Percentiles rank a stretch among this genome's conserved stretches.
phyloP scores from a whole-genome alignment of 2,113 vertebrate genomes.

The Polyodon spathula region DNA sequence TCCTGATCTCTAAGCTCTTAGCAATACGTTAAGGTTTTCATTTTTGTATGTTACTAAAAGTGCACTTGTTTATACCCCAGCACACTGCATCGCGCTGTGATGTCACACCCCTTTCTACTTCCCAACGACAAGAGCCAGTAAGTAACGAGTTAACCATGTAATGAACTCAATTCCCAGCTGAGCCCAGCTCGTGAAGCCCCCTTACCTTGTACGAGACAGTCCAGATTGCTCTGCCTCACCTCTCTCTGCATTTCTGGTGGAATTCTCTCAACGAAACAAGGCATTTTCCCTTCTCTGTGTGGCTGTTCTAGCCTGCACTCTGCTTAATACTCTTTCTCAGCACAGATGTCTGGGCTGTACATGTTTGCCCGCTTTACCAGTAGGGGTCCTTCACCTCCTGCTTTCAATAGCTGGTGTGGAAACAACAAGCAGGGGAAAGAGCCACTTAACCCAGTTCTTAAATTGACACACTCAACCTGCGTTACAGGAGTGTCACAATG shows the following conservation, averaged over 20 bases:
- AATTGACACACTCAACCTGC: conserved; percentile 23
- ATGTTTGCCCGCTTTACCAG: conserved; percentile 67
- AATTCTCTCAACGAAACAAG: conserved; percentile 69
- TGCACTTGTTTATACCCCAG: not conserved
- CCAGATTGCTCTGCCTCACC: conserved; percentile 58
- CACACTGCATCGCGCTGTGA: not conserved
- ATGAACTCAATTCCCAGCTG: not conserved
- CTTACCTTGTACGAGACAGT: conserved; percentile 64
- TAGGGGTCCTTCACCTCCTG: conserved; percentile 66
- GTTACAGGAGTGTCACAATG: conserved; percentile 42
- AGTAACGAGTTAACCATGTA: conserved; percentile 2
- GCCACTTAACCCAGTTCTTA: conserved; percentile 49
- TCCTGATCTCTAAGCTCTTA: too few species aligned
- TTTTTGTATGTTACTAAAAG: too few species aligned
- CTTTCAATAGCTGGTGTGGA: conserved; percentile 49
- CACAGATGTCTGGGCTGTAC: conserved; percentile 60
- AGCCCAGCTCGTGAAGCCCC: conserved; percentile 2
- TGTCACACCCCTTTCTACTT: conserved; percentile 20
- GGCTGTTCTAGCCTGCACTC: conserved; percentile 43
- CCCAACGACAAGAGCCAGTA: not conserved
- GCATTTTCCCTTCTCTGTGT: conserved; percentile 59
- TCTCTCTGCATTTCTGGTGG: conserved; percentile 62
- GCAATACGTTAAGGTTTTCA: too few species aligned
- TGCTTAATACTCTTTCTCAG: conserved; percentile 40
- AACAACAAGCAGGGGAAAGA: conserved; percentile 41